Evolutionary conservation across 2,888 invertebrate species (phyloP).

Genomic region (Eristalis pertinax): DNA sequence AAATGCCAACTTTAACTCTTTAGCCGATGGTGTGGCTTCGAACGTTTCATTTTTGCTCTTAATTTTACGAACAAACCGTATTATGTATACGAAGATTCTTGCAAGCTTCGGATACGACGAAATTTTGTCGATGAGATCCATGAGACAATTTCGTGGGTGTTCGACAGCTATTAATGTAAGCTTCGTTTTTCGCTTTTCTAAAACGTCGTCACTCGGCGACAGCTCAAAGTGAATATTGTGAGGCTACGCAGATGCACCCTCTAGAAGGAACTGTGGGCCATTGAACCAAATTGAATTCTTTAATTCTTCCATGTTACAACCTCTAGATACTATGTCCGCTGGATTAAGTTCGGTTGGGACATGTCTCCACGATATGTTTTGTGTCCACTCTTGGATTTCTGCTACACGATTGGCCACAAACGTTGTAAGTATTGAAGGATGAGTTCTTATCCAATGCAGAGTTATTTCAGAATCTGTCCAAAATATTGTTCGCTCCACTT

Average conservation of each 20-base stretch:
- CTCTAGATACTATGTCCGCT: conserved; percentile 31
- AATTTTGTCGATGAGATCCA: background rate
- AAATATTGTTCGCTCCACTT: conserved; percentile 32
- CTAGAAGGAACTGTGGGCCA: conserved; percentile 10
- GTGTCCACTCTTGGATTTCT: conserved; percentile 48
- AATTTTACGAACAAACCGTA: background rate
- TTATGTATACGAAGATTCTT: conserved; percentile 6
- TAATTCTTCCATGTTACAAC: conserved; percentile 29
- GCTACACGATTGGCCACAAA: conserved; percentile 49
- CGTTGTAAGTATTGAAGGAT: conserved; percentile 28
- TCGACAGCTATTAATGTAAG: conserved; percentile 5
- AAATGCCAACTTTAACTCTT: too few species aligned
- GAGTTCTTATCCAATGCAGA: conserved; percentile 42
- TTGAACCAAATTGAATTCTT: conserved; percentile 39
- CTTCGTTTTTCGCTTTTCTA: conserved; percentile 6
- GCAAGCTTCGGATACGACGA: background rate
- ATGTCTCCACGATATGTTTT: conserved; percentile 29
- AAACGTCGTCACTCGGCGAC: background rate
- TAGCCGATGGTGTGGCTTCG: background rate
- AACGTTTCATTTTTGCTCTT: background rate
- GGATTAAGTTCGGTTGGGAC: conserved; percentile 39
- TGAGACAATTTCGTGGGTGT: background rate
- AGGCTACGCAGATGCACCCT: background rate
- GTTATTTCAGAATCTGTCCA: conserved; percentile 47
- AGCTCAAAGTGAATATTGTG: background rate